phyloP scores from a whole-genome alignment of 2,888 invertebrate species.

The Tiliacea aurago region DNA sequence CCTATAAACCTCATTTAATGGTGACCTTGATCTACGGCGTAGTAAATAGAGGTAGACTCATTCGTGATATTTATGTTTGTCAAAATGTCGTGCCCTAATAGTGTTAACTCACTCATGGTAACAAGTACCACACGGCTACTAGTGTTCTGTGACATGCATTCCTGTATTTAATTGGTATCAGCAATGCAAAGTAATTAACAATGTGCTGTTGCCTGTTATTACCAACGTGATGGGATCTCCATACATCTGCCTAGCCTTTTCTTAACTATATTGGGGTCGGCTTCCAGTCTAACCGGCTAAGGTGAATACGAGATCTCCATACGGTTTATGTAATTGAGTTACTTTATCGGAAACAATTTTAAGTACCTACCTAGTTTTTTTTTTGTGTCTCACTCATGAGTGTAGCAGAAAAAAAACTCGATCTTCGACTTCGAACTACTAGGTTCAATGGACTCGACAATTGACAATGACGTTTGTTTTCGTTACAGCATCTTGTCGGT shows the following conservation, averaged over 20 bases:
- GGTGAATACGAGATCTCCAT: background rate
- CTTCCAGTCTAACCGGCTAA: too few species aligned
- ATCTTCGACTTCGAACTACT: background rate
- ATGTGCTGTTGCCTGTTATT: background rate
- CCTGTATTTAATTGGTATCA: slow-evolving; percentile 23
- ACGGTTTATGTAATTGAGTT: background rate
- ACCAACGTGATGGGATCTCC: background rate
- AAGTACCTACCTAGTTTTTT: too few species aligned
- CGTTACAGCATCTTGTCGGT: background rate
- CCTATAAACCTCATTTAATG: slow-evolving; percentile 7
- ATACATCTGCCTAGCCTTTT: background rate
- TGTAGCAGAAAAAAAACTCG: background rate
- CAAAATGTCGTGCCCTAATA: background rate
- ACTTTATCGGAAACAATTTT: background rate
- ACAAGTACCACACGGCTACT: background rate
- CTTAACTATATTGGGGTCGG: too few species aligned
- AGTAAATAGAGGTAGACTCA: background rate
- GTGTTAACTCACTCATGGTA: slow-evolving; percentile 2
- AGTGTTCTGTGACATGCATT: slow-evolving; percentile 24
- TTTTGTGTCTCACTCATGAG: too few species aligned
- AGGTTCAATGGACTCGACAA: too few species aligned
- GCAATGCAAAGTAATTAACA: slow-evolving; percentile 20
- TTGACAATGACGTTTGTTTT: too few species aligned
- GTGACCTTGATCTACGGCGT: slow-evolving; percentile 31
- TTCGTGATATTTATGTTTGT: background rate